Evolutionary conservation across 2,113 vertebrate genomes (phyloP), one percentile per base, ranked within the genome.

Genomic region (Microtus montanus): DNA sequence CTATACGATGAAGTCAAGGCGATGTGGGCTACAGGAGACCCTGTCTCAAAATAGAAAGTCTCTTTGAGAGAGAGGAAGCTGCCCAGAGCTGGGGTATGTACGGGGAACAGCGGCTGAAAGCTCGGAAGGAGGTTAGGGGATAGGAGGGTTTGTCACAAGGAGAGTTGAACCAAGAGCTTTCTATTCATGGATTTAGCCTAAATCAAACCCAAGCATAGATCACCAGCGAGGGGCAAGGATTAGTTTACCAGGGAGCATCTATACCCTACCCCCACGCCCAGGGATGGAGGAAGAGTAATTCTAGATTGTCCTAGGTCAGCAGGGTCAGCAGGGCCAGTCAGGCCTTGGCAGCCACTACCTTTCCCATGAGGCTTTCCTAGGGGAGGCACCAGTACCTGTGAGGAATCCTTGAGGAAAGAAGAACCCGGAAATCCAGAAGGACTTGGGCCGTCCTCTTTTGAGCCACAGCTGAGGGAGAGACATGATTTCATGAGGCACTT

Each of bases 351-450:
- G 35, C 58, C 9, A 3, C 44, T 13, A 26, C 33, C 11, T 63
- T 75, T 61, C 44, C 52, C 9, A 1, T 19, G 58, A 44, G 33
- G 2, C 58, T 74, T 93, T 78, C 75, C 58, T 66, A 38, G 47
- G 52, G 84, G 73, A 94, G 54, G 38, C 54, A 52, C 0, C 38
- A 20, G 28, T 98, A 99, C 98, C 98, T 97, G 98, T 99, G 49
- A 99, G 98, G 98, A 99, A 99, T 95, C 98, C 98, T 97, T 98
- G 98, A 93, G 98, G 98, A 70, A 99, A 99, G 98, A 98, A 99
- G 97, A 99, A 99, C 89, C 97, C 98, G 0, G 98, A 98, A 92
- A 99, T 98, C 98, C 98, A 99, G 95, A 98, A 99, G 89, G 98
- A 99, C 94, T 98, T 99, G 15, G 98, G 98, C 63, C 98, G 98